Conservation (phyloP, 2,797 vertebrate species). For the Lemur catta region DNA sequence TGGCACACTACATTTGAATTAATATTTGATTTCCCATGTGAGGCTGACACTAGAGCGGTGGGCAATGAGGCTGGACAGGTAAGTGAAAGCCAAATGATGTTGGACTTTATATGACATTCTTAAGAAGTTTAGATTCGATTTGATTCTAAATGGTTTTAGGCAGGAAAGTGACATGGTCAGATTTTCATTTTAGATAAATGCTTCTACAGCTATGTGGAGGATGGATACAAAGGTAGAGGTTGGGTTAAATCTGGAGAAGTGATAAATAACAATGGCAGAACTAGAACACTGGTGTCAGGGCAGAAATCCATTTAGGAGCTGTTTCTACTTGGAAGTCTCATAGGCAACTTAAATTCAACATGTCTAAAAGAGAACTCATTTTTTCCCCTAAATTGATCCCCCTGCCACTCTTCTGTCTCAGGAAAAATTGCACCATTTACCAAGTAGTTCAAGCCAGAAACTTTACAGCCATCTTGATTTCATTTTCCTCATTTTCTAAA, state of each 20-base stretch:
- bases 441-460: slow-evolving; percentile 40
- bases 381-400: neutral
- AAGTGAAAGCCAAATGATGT: neutral
- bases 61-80: neutral
- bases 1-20: neutral
- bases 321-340: slow-evolving; percentile 13
- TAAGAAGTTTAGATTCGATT: neutral
- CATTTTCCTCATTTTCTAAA: slow-evolving; percentile 28
- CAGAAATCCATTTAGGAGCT: neutral
- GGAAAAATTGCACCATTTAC: slow-evolving; percentile 1
- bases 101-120: neutral
- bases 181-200: slow-evolving; percentile 35
- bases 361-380: neutral
- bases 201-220: neutral
- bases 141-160: neutral
- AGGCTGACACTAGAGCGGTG: neutral
- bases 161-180: neutral
- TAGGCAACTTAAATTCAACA: neutral
- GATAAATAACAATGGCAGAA: neutral
- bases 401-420: neutral
- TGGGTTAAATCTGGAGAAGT: neutral
- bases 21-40: neutral
- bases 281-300: neutral
- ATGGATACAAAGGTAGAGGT: neutral
- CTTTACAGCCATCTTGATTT: neutral